Evolutionary conservation across 2,888 invertebrate species (phyloP), one percentile per base, ranked within the genome.

Genomic region (Drosophila suboccidentalis): DNA sequence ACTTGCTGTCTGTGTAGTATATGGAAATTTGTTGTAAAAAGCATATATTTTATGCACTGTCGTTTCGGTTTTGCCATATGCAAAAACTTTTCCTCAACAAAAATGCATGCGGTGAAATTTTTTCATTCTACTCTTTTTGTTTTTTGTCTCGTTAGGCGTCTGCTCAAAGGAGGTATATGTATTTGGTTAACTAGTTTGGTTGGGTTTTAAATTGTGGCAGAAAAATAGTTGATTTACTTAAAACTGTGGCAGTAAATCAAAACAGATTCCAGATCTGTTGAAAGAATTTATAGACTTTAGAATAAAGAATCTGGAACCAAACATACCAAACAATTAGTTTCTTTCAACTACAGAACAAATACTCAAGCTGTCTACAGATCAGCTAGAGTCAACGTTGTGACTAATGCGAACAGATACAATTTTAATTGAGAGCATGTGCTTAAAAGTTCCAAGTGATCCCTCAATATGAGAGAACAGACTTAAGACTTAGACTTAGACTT

Each of bases 21-120:
- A 87, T 83, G 87, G 70, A 87, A 83, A 87, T 84, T 87, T 82
- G 64, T 73, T 69, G 63, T 64, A 73, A 75, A 84, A 83, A 76
- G 72, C 71, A 84, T 85, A 82, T 80, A 85, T 84, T 87, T 84
- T 84, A 84, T 84, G 82, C 82, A 84, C 84, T 87, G 85, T 76
- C 85, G 78, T 87, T 87, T 86, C 71, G 75, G 80, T 78, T 71
- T 60, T 78, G 63, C 65, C 80, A 75, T 70, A 80, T 80, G 80
- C 80, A 80, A 80, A 80, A 76, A 78, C 53, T 75, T 82, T 76
- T 72, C 10, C 63, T 65, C 29, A 61, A 63, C 63, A 66, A 68
- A 75, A 80, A 68, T 80, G 75, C 70, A 78, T 70, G 78, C 63
- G 71, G 82, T 75, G 46, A 57, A 47, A 76, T 69, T 67, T 67